Conservation (phyloP, 2,888 invertebrate genomes). For the Altica lythri region DNA sequence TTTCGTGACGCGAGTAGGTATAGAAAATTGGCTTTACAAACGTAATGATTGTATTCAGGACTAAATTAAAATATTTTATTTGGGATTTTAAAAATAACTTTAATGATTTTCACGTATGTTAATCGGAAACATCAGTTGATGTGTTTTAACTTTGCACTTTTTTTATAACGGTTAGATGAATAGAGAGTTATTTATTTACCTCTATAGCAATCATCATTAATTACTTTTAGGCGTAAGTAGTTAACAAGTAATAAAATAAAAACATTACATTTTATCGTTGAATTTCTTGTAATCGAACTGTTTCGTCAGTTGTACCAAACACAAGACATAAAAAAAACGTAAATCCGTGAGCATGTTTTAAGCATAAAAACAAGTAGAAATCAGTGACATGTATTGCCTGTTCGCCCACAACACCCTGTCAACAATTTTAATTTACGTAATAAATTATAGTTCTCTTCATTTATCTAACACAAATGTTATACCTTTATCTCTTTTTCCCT, state of each 20-base stretch:
- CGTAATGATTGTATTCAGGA: too few species aligned
- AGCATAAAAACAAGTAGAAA: conserved; percentile 20
- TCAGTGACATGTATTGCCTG: conserved; percentile 21
- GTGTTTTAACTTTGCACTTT: too few species aligned
- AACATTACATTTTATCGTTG: conserved; percentile 12
- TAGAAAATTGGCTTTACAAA: too few species aligned
- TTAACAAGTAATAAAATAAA: conserved; percentile 5
- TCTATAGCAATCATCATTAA: conserved; percentile 4
- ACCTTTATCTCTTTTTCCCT: conserved; percentile 6
- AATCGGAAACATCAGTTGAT: too few species aligned
- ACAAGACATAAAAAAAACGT: conserved; percentile 1
- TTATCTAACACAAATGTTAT: conserved; percentile 13
- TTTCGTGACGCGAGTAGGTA: too few species aligned
- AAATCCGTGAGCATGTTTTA: conserved; percentile 9
- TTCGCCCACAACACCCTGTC: conserved; percentile 29
- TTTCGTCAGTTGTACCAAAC: conserved; percentile 8
- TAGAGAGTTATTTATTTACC: too few species aligned
- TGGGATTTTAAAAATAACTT: too few species aligned
- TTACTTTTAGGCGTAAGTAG: conserved; percentile 3
- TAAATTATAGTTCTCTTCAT: conserved; percentile 18
- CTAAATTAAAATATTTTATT: too few species aligned
- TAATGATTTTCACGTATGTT: too few species aligned
- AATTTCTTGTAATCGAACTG: conserved; percentile 6
- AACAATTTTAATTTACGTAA: conserved; percentile 21
- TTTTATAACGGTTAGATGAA: too few species aligned